Base-by-base conservation (phyloP, 2,888 invertebrate species). In the Rhogogaster chlorosoma region DNA sequence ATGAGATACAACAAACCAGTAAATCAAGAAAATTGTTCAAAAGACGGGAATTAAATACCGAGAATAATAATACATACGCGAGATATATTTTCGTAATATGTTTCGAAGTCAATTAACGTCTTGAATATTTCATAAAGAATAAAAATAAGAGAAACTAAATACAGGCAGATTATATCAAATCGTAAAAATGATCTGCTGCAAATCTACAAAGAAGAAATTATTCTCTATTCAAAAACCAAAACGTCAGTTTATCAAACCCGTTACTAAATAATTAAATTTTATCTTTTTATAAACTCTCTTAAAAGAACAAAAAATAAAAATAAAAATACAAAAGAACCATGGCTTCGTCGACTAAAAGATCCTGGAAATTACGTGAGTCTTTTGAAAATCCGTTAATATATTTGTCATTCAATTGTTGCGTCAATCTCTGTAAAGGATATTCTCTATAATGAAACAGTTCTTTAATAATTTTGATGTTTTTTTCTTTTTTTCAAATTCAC, bases 311-410 rank as follows among this genome's bases (percentile, higher is more conserved):
- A 42, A 10, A 42, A 42, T 2, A 42, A 12, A 12, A 42, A 42
- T 2, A 42, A 1, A n/a, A 15, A 36, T 2, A 22, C 7, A 45
- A 15, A 7, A 61, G 7, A 15, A 88, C 88, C 88, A 93, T 93
- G 93, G 93, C 93, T 91, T 92, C 95, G 90, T 94, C 94, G 88
- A 93, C 95, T 88, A 96, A 96, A 94, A 95, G 97, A 95, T 96
- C 97, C 94, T 97, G 97, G 97, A 97, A 97, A 95, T 95, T 97
- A 89, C 97, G 97, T 97, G 95, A 95, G 97, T 96, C 90, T 87
- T 70, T 18, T n/a, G 1, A 70, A 70, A 70, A 61, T 61, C 26
- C 26, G 26, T 36, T 36, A 36, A 70, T 18, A 4, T 29, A 4
- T 70, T 26, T 73, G n/a, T 42, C 42, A 42, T 42, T 42, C 9